Evolutionary conservation across 2,113 vertebrate genomes (phyloP), one percentile per base, ranked within the genome.

Genomic region (Myrmecobius fasciatus): DNA sequence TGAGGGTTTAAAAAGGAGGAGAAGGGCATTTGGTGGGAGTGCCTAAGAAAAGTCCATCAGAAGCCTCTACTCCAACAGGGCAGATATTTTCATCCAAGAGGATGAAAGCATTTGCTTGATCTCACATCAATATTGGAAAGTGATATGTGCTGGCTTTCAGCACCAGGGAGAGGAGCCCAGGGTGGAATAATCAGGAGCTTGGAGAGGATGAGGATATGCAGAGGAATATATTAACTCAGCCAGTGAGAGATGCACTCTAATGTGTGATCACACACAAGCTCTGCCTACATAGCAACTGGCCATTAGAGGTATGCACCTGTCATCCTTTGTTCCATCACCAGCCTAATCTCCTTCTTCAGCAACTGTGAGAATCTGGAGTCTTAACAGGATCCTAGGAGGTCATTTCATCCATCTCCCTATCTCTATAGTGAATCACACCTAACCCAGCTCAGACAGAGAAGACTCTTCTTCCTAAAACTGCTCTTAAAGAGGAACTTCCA

Each of bases 181-280:
- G 97, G 97, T 98, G 95, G 97, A 97, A 98, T 97, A 97, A 97
- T 98, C 97, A 98, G 93, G 93, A 96, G 91, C 93, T 95, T 2
- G 92, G 96, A 97, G 95, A 47, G 91, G 93, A 93, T 97, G 97
- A 90, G 96, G 97, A 94, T 97, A 98, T 97, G 97, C 96, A 96
- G 92, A 95, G 75, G 97, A 96, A 97, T 98, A 97, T 90, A 97
- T 98, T 98, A 98, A 93, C 97, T 95, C 94, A 93, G 67, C 67
- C 46, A 92, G 56, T 89, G 49, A 97, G 96, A 89, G 94, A 96
- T 31, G 91, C 46, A 91, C 91, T 97, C 96, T 97, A 96, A 98
- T 98, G 97, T 97, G 97, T 97, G 96, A 96, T 98, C 96, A 89
- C 94, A 96, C 97, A 98, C 94, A 97, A 89, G 93, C 92, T 93